Conservation (phyloP, 2,113 vertebrate genomes). For the Ramphastos sulfuratus region DNA sequence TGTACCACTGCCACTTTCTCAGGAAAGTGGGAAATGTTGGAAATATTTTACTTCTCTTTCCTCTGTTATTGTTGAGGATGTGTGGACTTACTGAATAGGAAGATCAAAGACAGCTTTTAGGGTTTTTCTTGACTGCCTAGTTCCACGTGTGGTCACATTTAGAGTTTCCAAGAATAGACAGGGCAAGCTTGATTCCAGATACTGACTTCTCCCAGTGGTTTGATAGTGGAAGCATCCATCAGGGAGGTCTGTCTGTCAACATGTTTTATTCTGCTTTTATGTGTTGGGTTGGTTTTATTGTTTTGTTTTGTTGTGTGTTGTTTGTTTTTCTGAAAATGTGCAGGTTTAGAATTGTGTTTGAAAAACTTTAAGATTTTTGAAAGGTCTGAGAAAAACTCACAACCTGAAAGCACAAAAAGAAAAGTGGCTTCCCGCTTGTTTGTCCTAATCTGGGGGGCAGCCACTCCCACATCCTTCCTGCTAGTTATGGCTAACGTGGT, state of each 20-base stretch:
- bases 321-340: not conserved
- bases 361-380: not conserved
- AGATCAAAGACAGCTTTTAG: not conserved
- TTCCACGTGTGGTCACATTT: not conserved
- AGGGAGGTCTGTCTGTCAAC: not conserved
- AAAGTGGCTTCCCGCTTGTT: not conserved
- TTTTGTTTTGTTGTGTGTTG: too few species aligned
- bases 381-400: not conserved
- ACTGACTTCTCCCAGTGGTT: not conserved
- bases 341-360: not conserved
- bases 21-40: conserved; percentile 13
- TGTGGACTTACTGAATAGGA: not conserved
- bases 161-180: not conserved
- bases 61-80: not conserved
- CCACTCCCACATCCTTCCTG: not conserved
- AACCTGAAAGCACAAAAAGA: not conserved
- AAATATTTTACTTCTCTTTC: conserved; percentile 7
- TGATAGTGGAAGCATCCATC: not conserved
- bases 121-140: not conserved
- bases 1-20: not conserved
- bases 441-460: not conserved
- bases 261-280: not conserved
- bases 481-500: not conserved
- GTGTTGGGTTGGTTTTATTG: too few species aligned
- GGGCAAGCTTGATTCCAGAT: not conserved